These are phyloP conservation scores for Hedychridium roseum DNA, from an alignment of 2,888 invertebrate genomes.

Conservation along the genomic window DNA sequence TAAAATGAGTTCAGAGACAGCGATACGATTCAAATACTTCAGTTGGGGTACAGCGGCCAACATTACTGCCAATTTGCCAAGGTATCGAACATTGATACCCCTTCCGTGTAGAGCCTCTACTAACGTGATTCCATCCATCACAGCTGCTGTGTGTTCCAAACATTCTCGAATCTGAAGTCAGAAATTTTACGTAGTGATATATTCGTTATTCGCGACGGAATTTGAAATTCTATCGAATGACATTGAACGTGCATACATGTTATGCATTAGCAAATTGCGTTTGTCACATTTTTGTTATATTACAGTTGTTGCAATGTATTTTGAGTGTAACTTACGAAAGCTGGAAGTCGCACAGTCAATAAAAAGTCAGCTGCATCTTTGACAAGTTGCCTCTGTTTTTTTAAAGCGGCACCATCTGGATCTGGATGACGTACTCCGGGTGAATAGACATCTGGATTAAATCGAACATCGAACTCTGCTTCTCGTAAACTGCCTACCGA, in stretches of 20 bases:
- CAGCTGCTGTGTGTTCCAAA: slow-evolving; percentile 89
- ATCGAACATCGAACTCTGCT: slow-evolving; percentile 95
- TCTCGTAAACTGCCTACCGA: slow-evolving; percentile 95
- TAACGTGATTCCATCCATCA: slow-evolving; percentile 93
- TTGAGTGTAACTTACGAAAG: slow-evolving; percentile 82
- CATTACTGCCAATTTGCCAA: slow-evolving; percentile 89
- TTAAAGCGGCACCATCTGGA: slow-evolving; percentile 73
- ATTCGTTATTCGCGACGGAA: too few species aligned
- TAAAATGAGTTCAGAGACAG: slow-evolving; percentile 87
- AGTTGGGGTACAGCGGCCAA: slow-evolving; percentile 81
- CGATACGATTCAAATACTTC: slow-evolving; percentile 88
- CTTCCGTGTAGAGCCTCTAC: slow-evolving; percentile 93
- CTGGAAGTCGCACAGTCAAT: slow-evolving; percentile 92
- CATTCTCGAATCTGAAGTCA: slow-evolving; percentile 81
- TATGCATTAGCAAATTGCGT: too few species aligned
- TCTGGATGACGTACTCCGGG: slow-evolving; percentile 89
- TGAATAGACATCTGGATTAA: slow-evolving; percentile 98
- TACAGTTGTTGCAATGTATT: too few species aligned
- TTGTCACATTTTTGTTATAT: too few species aligned
- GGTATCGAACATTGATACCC: slow-evolving; percentile 96
- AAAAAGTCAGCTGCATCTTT: slow-evolving; percentile 96
- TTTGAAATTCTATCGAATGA: too few species aligned
- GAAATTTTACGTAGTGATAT: background rate
- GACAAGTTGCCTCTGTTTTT: slow-evolving; percentile 87
- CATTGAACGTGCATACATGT: too few species aligned